Base-by-base conservation (phyloP, 2,797 vertebrate genomes). In the Nannoperca australis region DNA sequence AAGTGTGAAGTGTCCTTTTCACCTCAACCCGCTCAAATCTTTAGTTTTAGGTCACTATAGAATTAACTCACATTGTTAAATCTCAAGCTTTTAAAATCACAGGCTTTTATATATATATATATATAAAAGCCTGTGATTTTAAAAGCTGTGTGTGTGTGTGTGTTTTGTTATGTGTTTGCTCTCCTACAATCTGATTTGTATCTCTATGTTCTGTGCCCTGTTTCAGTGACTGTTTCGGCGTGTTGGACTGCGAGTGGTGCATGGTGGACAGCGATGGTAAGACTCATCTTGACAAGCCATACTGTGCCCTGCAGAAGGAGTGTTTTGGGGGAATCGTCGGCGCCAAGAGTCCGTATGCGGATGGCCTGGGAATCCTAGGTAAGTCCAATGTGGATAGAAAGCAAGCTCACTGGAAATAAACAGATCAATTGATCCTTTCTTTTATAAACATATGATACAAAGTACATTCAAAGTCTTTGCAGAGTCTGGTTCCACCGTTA, bases 321-420 rank as follows among this genome's bases (percentile, higher is more conserved):
- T 99, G 98, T 71, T 99, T 99, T 0, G 98, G 98, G 2, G 98
- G 98, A 8, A 99, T 99, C 0, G 97, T 99, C n/a, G 98, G 98
- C 34, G 98, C 98, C 20, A 99, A 97, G 89, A 99, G 98, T 82
- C 98, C 98, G 0, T 99, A 99, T 0, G 94, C 97, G 8, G 97
- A 99, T 60, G 95, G 97, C 74, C 79, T 97, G 93, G 97, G 97
- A 20, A 91, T 96, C 1, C 82, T 98, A 72, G 97, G 98, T 99
- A 93, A 96, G 94, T 66, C 5, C 51, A n/a, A 32, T 42, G 30
- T 34, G 44, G 56, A 58, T 40, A 14, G 27, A 18, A 60, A 27
- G 24, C 32, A 11, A 44, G 22, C 22, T 53, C 17, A 2, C 45
- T 8, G 3, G 1, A 61, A 67, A 22, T 4, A 60, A 58, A 32